phyloP scores from a whole-genome alignment of 2,113 vertebrate species.

The Oryzias melastigma region DNA sequence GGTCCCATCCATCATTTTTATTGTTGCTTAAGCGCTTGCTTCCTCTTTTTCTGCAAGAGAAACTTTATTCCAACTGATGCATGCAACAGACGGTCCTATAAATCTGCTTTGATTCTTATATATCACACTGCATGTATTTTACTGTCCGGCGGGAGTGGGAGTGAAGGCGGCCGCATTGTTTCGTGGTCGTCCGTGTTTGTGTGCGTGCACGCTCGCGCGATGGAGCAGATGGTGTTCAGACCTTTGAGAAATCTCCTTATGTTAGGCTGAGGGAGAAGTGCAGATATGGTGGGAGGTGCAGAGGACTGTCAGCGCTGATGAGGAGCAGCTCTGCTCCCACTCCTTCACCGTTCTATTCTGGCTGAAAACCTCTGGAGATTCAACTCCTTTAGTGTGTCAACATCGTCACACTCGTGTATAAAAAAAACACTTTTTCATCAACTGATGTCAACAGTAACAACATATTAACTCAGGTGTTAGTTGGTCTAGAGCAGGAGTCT shows the following conservation, averaged over 20 bases:
- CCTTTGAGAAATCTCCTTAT: constrained; percentile 69
- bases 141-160: constrained; percentile 43
- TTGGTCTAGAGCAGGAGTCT: too few relatives aligned
- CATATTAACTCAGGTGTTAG: too few relatives aligned
- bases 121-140: constrained; percentile 67
- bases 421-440: too few relatives aligned
- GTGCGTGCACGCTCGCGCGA: constrained; percentile 37
- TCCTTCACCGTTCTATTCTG: constrained; percentile 3
- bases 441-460: too few relatives aligned
- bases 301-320: constrained; percentile 24
- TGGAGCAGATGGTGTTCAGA: constrained; percentile 70
- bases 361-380: background rate
- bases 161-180: constrained; percentile 17
- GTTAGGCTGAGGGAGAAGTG: constrained; percentile 52
- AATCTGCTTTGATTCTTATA: constrained; percentile 61
- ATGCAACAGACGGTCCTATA: constrained; percentile 69
- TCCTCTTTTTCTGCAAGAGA: constrained; percentile 37
- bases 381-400: background rate
- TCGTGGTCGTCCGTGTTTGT: constrained; percentile 4
- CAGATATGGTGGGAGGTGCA: constrained; percentile 35
- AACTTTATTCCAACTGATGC: constrained; percentile 74
- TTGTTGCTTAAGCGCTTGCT: constrained; percentile 69
- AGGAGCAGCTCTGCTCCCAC: constrained; percentile 22
- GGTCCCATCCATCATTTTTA: constrained; percentile 74
- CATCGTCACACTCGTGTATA: too few relatives aligned